Evolutionary conservation across 2,888 invertebrate genomes (phyloP), one percentile per base, ranked within the genome.

Genomic region (Microctonus brassicae): DNA sequence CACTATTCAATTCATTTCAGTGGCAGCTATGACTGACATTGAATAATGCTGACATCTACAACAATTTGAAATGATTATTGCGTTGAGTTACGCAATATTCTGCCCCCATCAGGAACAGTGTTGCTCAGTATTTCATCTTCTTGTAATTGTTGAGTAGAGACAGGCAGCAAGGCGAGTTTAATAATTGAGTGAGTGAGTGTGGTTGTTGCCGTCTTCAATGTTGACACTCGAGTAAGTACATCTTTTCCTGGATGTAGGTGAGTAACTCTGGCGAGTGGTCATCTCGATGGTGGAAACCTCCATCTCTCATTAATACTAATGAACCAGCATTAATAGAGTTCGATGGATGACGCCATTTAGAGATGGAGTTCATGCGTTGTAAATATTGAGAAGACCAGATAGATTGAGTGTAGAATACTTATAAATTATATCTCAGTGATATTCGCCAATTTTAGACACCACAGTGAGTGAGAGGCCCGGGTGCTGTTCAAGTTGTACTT

Each of bases 231-330:
- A 0, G 74, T 75, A 0, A 70, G 47, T 9, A 70, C 74, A 33
- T 81, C 81, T 6, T 36, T 1, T 26, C 79, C 77, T 24, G 78
- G 80, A 20, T 77, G 75, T 1, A 76, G 9, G 0, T 67, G 11
- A 0, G 53, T 36, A 5, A 79, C 71, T 17, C 77, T 52, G 0
- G 75, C 80, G 5, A 79, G 63, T 9, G 72, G 73, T 79, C 80
- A 79, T 20, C 76, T 70, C 0, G 52, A 17, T 1, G 77, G 76
- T 6, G 77, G 76, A 58, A 26, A 0, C 70, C 39, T 17, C 78
- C 76, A 9, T 75, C 75, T 10, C 71, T 73, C 3, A 78, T 20
- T 0, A 78, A 34, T 6, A 66, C 55, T 3, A 73, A 10, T 7
- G 66, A 58, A 7, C 74, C 73, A 11, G 63, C 55, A 0, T 57